phyloP scores from a whole-genome alignment of 1,140 invertebrate genomes.

The Diorhabda sublineata region DNA sequence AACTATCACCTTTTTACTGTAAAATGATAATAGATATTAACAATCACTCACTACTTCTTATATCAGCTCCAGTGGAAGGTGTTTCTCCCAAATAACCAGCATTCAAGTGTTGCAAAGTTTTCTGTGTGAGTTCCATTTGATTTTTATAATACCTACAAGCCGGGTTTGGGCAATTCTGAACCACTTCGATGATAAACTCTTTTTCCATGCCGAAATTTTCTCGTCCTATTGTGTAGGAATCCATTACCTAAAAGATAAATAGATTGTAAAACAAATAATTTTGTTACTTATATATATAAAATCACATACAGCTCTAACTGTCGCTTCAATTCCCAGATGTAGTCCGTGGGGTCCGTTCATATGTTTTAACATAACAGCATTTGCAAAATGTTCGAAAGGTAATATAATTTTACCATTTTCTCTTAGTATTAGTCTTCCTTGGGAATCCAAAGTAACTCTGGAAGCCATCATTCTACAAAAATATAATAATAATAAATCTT shows the following conservation, averaged over 20 bases:
- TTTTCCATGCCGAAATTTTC: slow-evolving; percentile 87
- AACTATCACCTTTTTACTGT: no score
- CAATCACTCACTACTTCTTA: slow-evolving; percentile 35
- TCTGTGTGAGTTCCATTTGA: slow-evolving; percentile 69
- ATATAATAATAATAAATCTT: not conserved
- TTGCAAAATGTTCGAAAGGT: slow-evolving; percentile 83
- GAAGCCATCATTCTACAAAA: slow-evolving; percentile 75
- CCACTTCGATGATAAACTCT: slow-evolving; percentile 81
- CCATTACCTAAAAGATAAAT: slow-evolving; percentile 58
- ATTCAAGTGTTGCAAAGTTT: slow-evolving; percentile 50
- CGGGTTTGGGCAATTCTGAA: slow-evolving; percentile 80
- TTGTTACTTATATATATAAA: not conserved
- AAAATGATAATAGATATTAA: not conserved
- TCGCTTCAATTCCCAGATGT: slow-evolving; percentile 75
- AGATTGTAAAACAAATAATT: not conserved
- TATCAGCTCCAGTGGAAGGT: slow-evolving; percentile 37
- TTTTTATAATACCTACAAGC: slow-evolving; percentile 82
- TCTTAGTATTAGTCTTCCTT: slow-evolving; percentile 71
- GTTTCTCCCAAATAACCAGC: slow-evolving; percentile 43
- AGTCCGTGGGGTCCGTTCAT: slow-evolving; percentile 81
- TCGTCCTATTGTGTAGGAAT: slow-evolving; percentile 78
- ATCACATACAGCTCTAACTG: slow-evolving; percentile 66
- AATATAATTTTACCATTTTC: slow-evolving; percentile 85
- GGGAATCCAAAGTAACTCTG: slow-evolving; percentile 73
- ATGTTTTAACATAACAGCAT: slow-evolving; percentile 84